These are phyloP conservation scores for Lordiphosa mommai DNA, from an alignment of 1,140 invertebrate species.

Conservation along the genomic window DNA sequence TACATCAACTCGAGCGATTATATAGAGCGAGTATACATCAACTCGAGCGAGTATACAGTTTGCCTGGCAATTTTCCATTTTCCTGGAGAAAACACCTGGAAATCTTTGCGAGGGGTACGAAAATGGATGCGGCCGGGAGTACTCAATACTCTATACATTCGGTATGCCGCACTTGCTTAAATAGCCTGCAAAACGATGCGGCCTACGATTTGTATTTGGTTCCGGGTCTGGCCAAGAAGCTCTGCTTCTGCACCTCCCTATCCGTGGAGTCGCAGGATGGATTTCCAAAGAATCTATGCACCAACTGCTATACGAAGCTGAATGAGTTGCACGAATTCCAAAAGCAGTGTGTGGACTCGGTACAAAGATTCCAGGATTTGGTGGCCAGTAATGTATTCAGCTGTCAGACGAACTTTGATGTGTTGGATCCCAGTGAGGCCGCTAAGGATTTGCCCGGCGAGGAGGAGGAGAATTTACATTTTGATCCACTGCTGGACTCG, in stretches of 20 bases:
- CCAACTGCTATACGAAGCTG: conserved; percentile 56
- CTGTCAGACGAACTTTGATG: conserved; percentile 56
- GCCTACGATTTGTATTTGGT: conserved; percentile 64
- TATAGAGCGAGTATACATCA: no score
- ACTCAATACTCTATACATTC: conserved; percentile 64
- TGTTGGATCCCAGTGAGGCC: conserved; percentile 40
- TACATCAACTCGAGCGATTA: no score
- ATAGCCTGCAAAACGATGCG: conserved; percentile 47
- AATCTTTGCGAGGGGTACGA: no score
- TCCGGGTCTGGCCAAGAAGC: conserved; percentile 68
- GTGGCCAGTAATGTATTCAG: conserved; percentile 61
- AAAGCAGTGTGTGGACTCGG: conserved; percentile 63
- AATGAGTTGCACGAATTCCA: conserved; percentile 71
- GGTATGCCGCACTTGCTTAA: conserved; percentile 69
- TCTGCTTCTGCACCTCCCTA: conserved; percentile 65
- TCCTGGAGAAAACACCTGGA: no score
- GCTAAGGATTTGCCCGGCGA: conserved; percentile 37
- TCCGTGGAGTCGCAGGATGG: conserved; percentile 70
- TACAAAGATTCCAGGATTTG: conserved; percentile 69
- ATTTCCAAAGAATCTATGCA: conserved; percentile 71
- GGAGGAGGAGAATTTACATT: conserved; percentile 69
- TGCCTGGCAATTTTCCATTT: no score
- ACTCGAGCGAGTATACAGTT: no score
- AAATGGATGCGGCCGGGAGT: conserved; percentile 3
- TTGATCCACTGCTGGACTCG: conserved; percentile 67